phyloP scores from a whole-genome alignment of 1,140 invertebrate genomes.

The Musca vetustissima region DNA sequence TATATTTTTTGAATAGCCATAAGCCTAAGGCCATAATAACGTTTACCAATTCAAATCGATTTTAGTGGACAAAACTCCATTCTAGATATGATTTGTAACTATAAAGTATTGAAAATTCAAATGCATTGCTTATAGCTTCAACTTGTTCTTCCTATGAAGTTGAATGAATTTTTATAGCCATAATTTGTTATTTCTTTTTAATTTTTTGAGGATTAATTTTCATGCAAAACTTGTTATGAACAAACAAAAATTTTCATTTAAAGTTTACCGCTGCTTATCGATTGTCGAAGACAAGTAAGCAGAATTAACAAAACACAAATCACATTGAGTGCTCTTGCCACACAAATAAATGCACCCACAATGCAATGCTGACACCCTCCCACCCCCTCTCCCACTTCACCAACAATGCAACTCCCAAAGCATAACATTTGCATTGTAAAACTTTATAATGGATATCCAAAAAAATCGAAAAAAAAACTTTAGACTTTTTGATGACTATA shows the following conservation, averaged over 20 bases:
- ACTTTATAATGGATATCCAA: not conserved
- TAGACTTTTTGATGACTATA: not conserved
- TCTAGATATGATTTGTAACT: too few species aligned
- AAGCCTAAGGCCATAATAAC: too few species aligned
- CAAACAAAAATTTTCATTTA: conserved; percentile 8
- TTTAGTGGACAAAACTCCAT: too few species aligned
- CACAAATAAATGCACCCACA: not conserved
- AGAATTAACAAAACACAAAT: not conserved
- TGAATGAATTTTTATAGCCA: too few species aligned
- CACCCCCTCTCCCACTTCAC: not conserved
- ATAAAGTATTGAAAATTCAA: too few species aligned
- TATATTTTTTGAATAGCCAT: too few species aligned
- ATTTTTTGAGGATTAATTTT: not conserved
- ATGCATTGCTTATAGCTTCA: too few species aligned
- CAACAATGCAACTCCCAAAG: not conserved
- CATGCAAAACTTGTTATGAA: conserved; percentile 16
- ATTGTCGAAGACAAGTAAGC: not conserved
- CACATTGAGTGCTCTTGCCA: not conserved
- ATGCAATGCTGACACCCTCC: too few species aligned
- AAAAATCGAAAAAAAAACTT: not conserved
- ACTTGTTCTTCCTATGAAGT: too few species aligned
- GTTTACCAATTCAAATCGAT: too few species aligned
- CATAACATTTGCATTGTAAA: too few species aligned
- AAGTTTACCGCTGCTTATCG: conserved; percentile 18
- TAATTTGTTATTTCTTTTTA: too few species aligned